Evolutionary conservation across 1,140 invertebrate species (phyloP).

Genomic region (Drosophila rufa): DNA sequence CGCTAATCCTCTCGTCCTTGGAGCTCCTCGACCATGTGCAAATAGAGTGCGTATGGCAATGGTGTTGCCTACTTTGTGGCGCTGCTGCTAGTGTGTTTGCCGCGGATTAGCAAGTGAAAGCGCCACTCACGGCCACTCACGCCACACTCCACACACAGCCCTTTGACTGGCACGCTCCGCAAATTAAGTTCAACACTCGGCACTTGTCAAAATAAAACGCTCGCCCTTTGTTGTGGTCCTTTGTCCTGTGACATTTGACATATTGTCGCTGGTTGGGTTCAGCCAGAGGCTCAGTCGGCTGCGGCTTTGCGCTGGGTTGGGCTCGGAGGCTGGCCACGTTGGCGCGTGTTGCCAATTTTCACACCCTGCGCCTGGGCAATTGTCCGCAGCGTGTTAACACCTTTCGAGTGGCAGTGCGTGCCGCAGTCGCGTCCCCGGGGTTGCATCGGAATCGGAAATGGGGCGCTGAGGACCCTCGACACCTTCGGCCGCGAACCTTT

Average conservation of each 20-base stretch:
- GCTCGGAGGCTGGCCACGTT: slow-evolving; percentile 21
- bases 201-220: slow-evolving; percentile 83
- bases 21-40: slow-evolving; percentile 16
- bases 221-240: slow-evolving; percentile 43
- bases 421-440: slow-evolving; percentile 44
- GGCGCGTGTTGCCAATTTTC: slow-evolving; percentile 84
- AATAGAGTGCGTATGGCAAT: slow-evolving; percentile 56
- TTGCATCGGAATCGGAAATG: slow-evolving; percentile 33
- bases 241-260: slow-evolving; percentile 82
- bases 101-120: slow-evolving; percentile 73
- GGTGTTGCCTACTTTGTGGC: slow-evolving; percentile 61
- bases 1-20: slow-evolving; percentile 45
- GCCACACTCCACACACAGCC: slow-evolving; percentile 18
- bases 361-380: slow-evolving; percentile 76
- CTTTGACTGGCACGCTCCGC: slow-evolving; percentile 69
- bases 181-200: slow-evolving; percentile 78
- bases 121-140: slow-evolving; percentile 27
- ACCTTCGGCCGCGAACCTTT: slow-evolving; percentile 23
- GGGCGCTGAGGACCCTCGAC: slow-evolving; percentile 8
- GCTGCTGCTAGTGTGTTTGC: slow-evolving; percentile 43
- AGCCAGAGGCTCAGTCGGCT: slow-evolving; percentile 1
- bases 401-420: slow-evolving; percentile 65
- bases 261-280: slow-evolving; percentile 72
- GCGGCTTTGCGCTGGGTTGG: slow-evolving; percentile 29
- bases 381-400: slow-evolving; percentile 81